These are phyloP conservation scores for Platorchestia sp. DNA, from an alignment of 1,140 invertebrate genomes.

Conservation along the genomic window DNA sequence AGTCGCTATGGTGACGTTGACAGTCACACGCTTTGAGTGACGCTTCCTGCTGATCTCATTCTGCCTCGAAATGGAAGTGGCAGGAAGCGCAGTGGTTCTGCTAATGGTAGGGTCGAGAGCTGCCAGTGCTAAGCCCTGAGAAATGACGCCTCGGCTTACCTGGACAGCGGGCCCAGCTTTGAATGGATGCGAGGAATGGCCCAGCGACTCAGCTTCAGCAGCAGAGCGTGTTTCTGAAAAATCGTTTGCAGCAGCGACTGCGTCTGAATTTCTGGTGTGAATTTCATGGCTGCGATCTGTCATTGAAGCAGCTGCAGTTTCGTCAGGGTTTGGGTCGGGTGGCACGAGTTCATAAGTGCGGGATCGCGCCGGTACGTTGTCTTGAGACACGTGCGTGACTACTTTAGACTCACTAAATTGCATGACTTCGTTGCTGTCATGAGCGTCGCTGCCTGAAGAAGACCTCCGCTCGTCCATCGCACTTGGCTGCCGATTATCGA, in stretches of 20 bases:
- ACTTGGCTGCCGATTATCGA: conserved; percentile 51
- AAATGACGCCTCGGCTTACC: conserved; percentile 64
- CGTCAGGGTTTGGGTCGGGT: background rate
- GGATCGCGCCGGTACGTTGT: background rate
- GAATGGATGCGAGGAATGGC: conserved; percentile 21
- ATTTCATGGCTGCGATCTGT: background rate
- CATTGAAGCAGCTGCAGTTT: background rate
- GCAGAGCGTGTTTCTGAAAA: background rate
- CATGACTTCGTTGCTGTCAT: background rate
- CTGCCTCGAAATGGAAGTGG: conserved; percentile 31
- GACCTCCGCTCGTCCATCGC: background rate
- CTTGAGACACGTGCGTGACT: background rate
- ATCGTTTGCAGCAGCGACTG: background rate
- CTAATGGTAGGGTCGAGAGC: conserved; percentile 40
- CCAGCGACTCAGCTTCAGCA: background rate
- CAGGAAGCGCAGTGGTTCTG: background rate
- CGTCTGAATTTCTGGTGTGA: background rate
- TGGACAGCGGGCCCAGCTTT: conserved; percentile 18
- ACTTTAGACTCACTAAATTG: conserved; percentile 4
- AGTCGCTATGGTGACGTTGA: conserved; percentile 82
- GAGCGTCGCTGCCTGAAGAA: background rate
- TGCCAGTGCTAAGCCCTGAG: conserved; percentile 59
- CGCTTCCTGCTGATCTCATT: conserved; percentile 46
- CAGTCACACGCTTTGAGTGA: conserved; percentile 76
- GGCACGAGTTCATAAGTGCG: background rate